Conservation (phyloP, 2,797 vertebrate genomes). For the Gobionotothen gibberifrons region DNA sequence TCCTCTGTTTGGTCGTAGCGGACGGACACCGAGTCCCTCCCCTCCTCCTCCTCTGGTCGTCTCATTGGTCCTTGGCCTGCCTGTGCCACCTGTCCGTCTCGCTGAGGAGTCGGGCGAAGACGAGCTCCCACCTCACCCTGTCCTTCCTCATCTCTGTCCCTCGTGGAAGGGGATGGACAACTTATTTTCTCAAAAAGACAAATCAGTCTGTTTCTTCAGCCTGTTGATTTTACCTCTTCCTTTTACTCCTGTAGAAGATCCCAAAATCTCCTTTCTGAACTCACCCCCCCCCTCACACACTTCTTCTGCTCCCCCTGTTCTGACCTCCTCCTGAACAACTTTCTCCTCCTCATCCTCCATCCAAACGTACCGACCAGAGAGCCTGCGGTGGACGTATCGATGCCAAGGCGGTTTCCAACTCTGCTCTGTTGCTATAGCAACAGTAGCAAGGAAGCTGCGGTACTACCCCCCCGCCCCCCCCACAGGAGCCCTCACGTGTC, state of each 20-base stretch:
- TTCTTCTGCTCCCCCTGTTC: constrained; percentile 38
- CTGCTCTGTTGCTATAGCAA: constrained; percentile 75
- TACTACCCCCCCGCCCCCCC: constrained; percentile 35
- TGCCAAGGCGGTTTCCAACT: constrained; percentile 69
- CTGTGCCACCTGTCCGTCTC: constrained; percentile 61
- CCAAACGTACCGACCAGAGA: constrained; percentile 78
- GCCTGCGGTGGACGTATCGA: constrained; percentile 74
- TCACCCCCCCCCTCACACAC: not conserved
- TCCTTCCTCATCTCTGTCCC: constrained; percentile 52
- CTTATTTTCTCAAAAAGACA: constrained; percentile 42
- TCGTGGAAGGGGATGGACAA: constrained; percentile 53
- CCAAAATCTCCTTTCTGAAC: constrained; percentile 29
- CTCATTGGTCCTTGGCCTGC: constrained; percentile 73
- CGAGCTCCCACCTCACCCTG: constrained; percentile 58
- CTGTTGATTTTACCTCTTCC: constrained; percentile 44
- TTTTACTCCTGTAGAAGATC: constrained; percentile 38
- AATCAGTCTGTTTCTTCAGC: constrained; percentile 45
- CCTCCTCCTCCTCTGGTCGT: constrained; percentile 72
- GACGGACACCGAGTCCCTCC: constrained; percentile 82
- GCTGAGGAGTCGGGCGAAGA: constrained; percentile 62
- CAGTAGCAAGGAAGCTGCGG: constrained; percentile 83
- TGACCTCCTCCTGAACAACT: constrained; percentile 32
- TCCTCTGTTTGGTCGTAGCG: constrained; percentile 82
- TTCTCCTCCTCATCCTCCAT: constrained; percentile 49
- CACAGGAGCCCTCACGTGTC: constrained; percentile 39